Percentiles rank a stretch among this genome's conserved stretches.
These are phyloP conservation scores for Nymphalis urticae DNA, from an alignment of 2,888 invertebrate genomes.

Conservation along the genomic window DNA sequence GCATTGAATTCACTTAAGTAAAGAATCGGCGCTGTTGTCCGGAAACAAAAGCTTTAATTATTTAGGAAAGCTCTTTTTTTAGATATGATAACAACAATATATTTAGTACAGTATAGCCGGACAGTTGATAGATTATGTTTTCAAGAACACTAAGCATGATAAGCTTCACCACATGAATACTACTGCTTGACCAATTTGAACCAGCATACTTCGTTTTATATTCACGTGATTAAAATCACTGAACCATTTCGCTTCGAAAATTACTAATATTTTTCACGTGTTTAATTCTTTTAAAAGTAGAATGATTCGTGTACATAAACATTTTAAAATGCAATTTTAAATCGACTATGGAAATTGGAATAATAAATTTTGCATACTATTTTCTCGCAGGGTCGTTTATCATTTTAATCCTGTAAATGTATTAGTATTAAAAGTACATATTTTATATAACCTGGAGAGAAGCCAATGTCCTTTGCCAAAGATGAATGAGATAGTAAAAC, in stretches of 20 bases:
- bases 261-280: too few species aligned
- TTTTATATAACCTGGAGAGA: constrained; percentile 52
- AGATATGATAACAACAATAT: too few species aligned
- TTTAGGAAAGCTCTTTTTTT: too few species aligned
- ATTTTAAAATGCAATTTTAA: constrained; percentile 10
- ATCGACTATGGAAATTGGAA: constrained; percentile 14
- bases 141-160: too few species aligned
- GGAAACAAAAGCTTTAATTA: not conserved
- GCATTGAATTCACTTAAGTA: constrained; percentile 37
- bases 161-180: too few species aligned
- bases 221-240: too few species aligned
- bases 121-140: too few species aligned
- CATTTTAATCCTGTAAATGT: constrained; percentile 58
- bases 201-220: too few species aligned
- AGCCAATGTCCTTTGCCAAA: constrained; percentile 47
- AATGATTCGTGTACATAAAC: not conserved
- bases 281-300: too few species aligned
- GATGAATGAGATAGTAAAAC: constrained; percentile 45
- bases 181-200: too few species aligned
- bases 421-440: constrained; percentile 56
- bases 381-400: constrained; percentile 44
- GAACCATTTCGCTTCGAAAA: too few species aligned
- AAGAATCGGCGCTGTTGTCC: constrained; percentile 12
- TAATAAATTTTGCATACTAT: constrained; percentile 21
- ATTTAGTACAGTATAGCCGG: too few species aligned